Evolutionary conservation across 2,888 invertebrate genomes (phyloP), one percentile per base, ranked within the genome.

Genomic region (Agrotis ipsilon): DNA sequence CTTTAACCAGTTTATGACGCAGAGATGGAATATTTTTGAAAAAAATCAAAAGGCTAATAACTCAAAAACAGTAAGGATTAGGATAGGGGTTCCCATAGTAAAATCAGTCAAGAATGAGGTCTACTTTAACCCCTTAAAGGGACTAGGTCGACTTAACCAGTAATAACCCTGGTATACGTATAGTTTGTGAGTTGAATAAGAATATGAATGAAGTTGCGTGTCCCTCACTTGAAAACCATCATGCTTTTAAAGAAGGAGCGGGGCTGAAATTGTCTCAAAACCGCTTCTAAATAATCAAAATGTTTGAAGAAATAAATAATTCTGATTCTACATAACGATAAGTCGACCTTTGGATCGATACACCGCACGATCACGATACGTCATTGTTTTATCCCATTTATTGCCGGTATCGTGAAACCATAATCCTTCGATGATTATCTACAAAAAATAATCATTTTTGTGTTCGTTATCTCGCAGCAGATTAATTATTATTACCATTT

Each of bases 381-480:
- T 24, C n/a, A 49, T 24, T 24, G 5, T 13, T 51, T 43, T 27
- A 51, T 9, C 19, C 19, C 43, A 27, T 51, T 51, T 43, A 51
- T 27, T 51, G 24, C 11, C 14, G 14, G 21, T 52, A 32, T 52
- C 27, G 14, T 52, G 27, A 52, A 19, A 45, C 52, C 21, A 21
- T 68, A 52, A 68, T 69, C 45, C 52, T 70, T 32, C n/a, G 7
- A n/a, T 45, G 45, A 70, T 52, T 21, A 32, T 52, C 69, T 68
- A 39, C 18, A 14, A 27, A 16, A 43, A 13, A 43, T 9, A 14
- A 43, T 14, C 1, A 43, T 51, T 32, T 39, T 57, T 57, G 13
- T 16, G 9, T 14, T 27, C 1, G 39, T 32, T n/a, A 32, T 65
- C 18, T 14, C 18, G 1, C 32, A 64, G 18, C 2, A 11, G 6